These are phyloP conservation scores for Pimpla rufipes DNA, from an alignment of 2,888 invertebrate genomes.

Conservation along the genomic window DNA sequence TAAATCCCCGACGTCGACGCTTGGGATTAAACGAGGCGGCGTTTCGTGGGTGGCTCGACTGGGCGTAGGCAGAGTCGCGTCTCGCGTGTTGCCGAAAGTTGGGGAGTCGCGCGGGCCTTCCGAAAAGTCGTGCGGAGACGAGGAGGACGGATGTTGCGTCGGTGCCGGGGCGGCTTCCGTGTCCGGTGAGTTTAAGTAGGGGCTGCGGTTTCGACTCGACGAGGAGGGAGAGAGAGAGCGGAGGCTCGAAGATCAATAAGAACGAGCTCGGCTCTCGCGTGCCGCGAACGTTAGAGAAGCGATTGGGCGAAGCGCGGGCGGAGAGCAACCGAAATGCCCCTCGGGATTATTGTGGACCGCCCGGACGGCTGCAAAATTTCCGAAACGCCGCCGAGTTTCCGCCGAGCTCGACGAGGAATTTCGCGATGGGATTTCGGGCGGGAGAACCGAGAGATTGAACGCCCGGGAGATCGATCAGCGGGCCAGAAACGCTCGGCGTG, in stretches of 20 bases:
- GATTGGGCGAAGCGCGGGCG: too few relatives aligned
- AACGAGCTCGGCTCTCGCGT: slow-evolving; percentile 72
- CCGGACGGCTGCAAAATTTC: slow-evolving; percentile 48
- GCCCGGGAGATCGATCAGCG: slow-evolving; percentile 5
- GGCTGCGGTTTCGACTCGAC: slow-evolving; percentile 66
- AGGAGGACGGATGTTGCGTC: slow-evolving; percentile 47
- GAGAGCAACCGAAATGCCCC: slow-evolving; percentile 49
- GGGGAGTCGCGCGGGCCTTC: slow-evolving; percentile 31
- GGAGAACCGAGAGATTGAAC: slow-evolving; percentile 6
- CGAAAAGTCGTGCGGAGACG: slow-evolving; percentile 26
- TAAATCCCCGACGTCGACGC: slow-evolving; percentile 16
- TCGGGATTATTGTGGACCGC: slow-evolving; percentile 51
- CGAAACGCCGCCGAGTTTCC: slow-evolving; percentile 20
- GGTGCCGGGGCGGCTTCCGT: slow-evolving; percentile 53
- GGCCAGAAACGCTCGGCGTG: not conserved
- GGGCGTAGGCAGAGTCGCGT: not conserved
- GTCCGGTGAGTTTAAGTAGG: slow-evolving; percentile 63
- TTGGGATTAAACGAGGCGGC: too few relatives aligned
- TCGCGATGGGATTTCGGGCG: not conserved
- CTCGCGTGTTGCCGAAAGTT: slow-evolving; percentile 42
- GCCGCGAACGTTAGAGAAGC: slow-evolving; percentile 63
- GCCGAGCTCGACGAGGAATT: not conserved
- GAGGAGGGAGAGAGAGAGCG: slow-evolving; percentile 28
- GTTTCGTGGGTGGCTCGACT: too few relatives aligned
- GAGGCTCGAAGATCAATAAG: slow-evolving; percentile 75